phyloP scores from a whole-genome alignment of 2,888 invertebrate genomes.

The Mythimna ferrago region DNA sequence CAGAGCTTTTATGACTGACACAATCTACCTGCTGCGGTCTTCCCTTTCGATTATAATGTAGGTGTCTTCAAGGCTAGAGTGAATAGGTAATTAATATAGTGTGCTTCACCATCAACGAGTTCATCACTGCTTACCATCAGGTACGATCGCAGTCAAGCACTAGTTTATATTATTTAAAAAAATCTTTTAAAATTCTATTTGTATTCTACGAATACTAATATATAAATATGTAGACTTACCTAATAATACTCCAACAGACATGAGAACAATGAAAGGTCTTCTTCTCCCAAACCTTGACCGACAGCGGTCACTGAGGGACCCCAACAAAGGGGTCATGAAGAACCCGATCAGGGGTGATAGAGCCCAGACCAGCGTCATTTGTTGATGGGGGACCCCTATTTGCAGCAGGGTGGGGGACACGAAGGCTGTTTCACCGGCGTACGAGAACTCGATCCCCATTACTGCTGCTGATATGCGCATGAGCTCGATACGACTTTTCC shows the following conservation, averaged over 20 bases:
- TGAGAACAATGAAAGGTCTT: slow-evolving; percentile 97
- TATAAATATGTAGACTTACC: slow-evolving; percentile 89
- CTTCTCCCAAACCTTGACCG: slow-evolving; percentile 95
- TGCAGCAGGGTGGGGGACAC: slow-evolving; percentile 98
- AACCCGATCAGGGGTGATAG: slow-evolving; percentile 98
- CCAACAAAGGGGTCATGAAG: slow-evolving; percentile 97
- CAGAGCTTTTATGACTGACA: background rate
- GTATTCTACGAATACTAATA: too few species aligned
- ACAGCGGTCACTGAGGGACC: slow-evolving; percentile 98
- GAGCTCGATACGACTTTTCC: slow-evolving; percentile 95
- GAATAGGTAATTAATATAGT: too few species aligned
- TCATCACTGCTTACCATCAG: too few species aligned
- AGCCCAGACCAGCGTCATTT: slow-evolving; percentile 99
- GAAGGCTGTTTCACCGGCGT: slow-evolving; percentile 99
- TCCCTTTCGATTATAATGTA: too few species aligned
- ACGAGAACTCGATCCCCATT: slow-evolving; percentile 99
- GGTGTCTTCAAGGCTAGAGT: too few species aligned
- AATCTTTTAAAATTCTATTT: too few species aligned
- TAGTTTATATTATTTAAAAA: too few species aligned
- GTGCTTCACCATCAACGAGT: too few species aligned
- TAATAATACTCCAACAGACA: slow-evolving; percentile 97
- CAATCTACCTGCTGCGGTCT: too few species aligned
- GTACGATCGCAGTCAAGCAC: too few species aligned
- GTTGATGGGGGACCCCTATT: slow-evolving; percentile 97
- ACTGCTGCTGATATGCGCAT: slow-evolving; percentile 97